Base-by-base conservation (phyloP, 2,113 vertebrate genomes). In the Macrotus californicus region DNA sequence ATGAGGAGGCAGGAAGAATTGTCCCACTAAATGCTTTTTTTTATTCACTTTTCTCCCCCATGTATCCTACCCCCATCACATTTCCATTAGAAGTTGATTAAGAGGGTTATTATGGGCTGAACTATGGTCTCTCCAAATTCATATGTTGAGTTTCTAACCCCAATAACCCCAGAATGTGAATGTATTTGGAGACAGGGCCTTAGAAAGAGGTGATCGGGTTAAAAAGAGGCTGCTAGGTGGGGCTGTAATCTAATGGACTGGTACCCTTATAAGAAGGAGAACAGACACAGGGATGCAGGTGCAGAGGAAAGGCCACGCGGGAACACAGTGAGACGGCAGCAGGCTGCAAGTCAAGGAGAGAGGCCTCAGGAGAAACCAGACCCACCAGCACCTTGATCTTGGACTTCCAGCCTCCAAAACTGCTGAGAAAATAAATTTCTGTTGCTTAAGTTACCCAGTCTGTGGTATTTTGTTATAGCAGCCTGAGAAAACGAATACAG, bases 211-310 rank as follows among this genome's bases (percentile, higher is more conserved):
- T 22, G 54, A 75, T 10, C 2, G 31, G 69, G 34, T 29, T 75
- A 88, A 54, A 72, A n/a, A 3, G 31, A 66, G 43, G 72, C 50
- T 50, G 64, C 21, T 22, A 39, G 50, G 15, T 24, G 5, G 5
- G 48, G 67, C 3, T n/a, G 26, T 66, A 39, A 82, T 29, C 13
- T 5, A 67, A 34, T 0, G 16, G 36, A 56, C 21, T 21, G 24
- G 66, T 41, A 21, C 54, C 56, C 31, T 24, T 52, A 1, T 21
- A 22, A 36, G 48, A 61, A 52, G 29, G 34, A 31, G 39, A 54
- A 41, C 66, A 61, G 26, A 72, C 3, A 1, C 18, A 3, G 6
- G 26, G 15, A 24, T 0, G 12, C 21, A 21, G 0, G 8, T 11
- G 7, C n/a, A 10, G 43, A 64, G 34, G 9, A 46, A 77, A n/a